Evolutionary conservation across 2,113 vertebrate genomes (phyloP).

Genomic region (Anser brachyrhynchus): DNA sequence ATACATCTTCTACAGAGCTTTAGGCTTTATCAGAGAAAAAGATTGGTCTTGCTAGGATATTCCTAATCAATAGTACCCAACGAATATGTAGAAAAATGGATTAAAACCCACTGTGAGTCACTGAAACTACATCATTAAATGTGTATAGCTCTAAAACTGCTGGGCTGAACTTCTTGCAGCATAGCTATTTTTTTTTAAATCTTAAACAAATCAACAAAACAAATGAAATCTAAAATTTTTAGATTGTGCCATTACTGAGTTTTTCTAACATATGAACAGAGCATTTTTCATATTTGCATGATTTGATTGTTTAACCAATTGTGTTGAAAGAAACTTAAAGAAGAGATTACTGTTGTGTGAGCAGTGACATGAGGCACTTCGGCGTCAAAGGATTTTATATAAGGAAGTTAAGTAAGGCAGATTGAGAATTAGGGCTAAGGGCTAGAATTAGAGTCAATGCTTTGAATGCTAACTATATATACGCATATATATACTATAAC

Average conservation of each 20-base stretch:
- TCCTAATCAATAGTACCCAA: background rate
- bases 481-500: background rate
- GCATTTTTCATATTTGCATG: background rate
- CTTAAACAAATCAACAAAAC: background rate
- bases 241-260: background rate
- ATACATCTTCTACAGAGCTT: background rate
- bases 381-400: background rate
- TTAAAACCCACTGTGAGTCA: background rate
- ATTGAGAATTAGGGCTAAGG: background rate
- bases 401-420: background rate
- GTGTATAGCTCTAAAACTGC: background rate
- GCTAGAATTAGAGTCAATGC: background rate
- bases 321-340: background rate
- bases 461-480: background rate
- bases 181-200: background rate
- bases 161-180: background rate
- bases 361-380: background rate
- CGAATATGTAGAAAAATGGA: background rate
- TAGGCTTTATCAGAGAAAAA: background rate
- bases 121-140: background rate
- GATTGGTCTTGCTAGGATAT: background rate
- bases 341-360: background rate
- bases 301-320: background rate
- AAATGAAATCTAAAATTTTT: background rate
- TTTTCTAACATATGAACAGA: background rate